Conservation (phyloP, 2,888 invertebrate genomes). For the Tinea pellionella region DNA sequence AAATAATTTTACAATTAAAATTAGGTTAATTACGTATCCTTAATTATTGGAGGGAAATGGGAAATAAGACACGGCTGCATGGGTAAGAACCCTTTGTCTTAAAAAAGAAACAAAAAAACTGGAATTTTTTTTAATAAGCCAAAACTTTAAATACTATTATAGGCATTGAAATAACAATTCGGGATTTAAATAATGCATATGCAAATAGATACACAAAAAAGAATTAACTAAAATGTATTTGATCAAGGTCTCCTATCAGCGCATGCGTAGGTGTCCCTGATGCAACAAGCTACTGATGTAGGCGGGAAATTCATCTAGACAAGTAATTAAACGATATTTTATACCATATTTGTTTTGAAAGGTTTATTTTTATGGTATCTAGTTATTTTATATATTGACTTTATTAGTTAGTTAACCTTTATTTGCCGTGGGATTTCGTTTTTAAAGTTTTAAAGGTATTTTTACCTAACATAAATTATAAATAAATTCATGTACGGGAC, state of each 20-base stretch:
- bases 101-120: too few species aligned
- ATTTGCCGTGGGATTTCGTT: neutral
- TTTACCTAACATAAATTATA: too few species aligned
- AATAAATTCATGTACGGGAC: too few species aligned
- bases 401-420: neutral
- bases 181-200: neutral
- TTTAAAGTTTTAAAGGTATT: neutral
- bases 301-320: slow-evolving; percentile 16
- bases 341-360: slow-evolving; percentile 21
- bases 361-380: neutral
- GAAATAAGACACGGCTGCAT: too few species aligned
- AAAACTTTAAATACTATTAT: too few species aligned
- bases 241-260: neutral
- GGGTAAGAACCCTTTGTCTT: too few species aligned
- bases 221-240: neutral
- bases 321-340: slow-evolving; percentile 28
- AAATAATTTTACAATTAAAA: too few species aligned
- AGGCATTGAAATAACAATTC: neutral
- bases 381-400: neutral
- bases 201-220: neutral
- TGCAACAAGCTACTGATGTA: slow-evolving; percentile 14
- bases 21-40: too few species aligned
- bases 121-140: too few species aligned
- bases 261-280: neutral
- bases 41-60: too few species aligned